Base-by-base conservation (phyloP, 2,888 invertebrate genomes). In the Ichneumoninae sp. region DNA sequence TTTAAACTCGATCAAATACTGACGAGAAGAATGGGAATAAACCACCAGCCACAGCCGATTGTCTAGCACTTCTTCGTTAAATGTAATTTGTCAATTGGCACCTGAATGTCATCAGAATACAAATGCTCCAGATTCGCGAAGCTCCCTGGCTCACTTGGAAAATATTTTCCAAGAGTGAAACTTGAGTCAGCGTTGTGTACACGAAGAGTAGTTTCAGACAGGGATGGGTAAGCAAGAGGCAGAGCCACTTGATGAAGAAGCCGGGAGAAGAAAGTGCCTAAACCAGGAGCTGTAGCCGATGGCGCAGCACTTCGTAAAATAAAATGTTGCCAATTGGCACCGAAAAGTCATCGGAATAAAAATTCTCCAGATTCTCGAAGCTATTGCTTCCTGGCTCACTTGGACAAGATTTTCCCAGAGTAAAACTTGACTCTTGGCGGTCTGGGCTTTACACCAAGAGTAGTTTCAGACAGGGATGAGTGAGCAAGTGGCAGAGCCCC, bases 401-500 rank as follows among this genome's bases (percentile, higher is more conserved):
- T 65, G 65, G 3, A 44, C 54, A 62, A 80, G 72, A 68, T 77
- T 77, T 78, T 78, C 50, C 54, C 40, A 26, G 57, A 52, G 70
- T 62, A 57, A 40, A 30, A 71, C 47, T 57, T 47, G 33, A 70
- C 36, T 65, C 62, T 47, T 3, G 60, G 16, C 33, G 40, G 30
- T 36, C 26, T 40, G 72, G 19, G 50, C 65, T 47, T 62, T 77
- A 50, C 30, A 13, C 33, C 13, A 68, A 54, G 19, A 50, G 68
- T 62, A 54, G 70, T 69, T 52, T 30, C 3, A 33, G 68, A 68
- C 60, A 62, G 60, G 76, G 84, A 86, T 79, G 85, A 86, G 72
- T 47, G 71, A 76, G 44, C 71, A 40, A 68, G 57, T 3, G 60
- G 62, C 22, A 26, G 60, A 74, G 69, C 44, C 13, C 16, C 3